Percentiles rank a stretch among this genome's conserved stretches.
Evolutionary conservation across 1,140 invertebrate species (phyloP).

Genomic region (Apis florea): DNA sequence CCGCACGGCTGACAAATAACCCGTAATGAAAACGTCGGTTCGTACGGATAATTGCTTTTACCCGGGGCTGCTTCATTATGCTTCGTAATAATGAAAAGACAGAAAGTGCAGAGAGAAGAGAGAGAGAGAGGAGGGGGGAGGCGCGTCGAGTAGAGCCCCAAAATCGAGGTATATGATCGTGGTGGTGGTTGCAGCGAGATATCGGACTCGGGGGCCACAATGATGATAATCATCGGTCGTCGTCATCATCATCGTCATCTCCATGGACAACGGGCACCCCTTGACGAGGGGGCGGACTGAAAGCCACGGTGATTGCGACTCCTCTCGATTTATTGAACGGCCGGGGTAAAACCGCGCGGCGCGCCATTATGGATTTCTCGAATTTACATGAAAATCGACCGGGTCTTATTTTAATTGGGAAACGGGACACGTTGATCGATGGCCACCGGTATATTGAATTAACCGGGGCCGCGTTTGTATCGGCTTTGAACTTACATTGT

Average conservation of each 20-base stretch:
- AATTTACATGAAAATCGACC: conserved; percentile 41
- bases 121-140: not conserved
- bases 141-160: not conserved
- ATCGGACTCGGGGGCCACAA: conserved; percentile 52
- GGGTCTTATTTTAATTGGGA: conserved; percentile 42
- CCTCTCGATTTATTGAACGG: conserved; percentile 56
- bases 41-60: conserved; percentile 36
- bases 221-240: conserved; percentile 57
- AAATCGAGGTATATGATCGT: conserved; percentile 49
- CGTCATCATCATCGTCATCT: conserved; percentile 56
- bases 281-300: conserved; percentile 46
- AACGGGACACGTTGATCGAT: conserved; percentile 2
- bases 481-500: not conserved
- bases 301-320: conserved; percentile 62
- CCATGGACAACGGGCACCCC: conserved; percentile 54
- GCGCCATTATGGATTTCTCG: conserved; percentile 29
- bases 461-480: not conserved
- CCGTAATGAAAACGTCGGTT: conserved; percentile 35
- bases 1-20: conserved; percentile 22
- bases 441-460: conserved; percentile 17
- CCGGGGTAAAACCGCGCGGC: conserved; percentile 6
- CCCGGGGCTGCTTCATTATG: conserved; percentile 47
- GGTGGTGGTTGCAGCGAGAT: conserved; percentile 41
- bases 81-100: conserved; percentile 38
- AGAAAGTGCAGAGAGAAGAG: not conserved